Percentiles rank a stretch among this genome's conserved stretches.
phyloP scores from a whole-genome alignment of 2,888 invertebrate species.

The Eupelmus urozonus region DNA sequence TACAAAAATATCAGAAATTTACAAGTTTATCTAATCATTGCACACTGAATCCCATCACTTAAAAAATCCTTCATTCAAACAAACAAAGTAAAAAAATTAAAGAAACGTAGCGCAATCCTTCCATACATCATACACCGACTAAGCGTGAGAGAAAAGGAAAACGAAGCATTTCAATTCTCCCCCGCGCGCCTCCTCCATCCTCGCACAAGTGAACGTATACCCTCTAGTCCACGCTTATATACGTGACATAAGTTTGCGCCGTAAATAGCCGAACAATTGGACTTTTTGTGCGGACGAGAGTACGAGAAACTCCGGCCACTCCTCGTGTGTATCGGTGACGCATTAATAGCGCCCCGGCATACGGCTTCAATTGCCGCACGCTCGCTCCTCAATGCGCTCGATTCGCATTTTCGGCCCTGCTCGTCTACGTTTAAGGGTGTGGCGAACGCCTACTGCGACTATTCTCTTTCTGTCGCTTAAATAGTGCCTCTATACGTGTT shows the following conservation, averaged over 20 bases:
- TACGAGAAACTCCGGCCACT: conserved; percentile 25
- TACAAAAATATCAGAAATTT: too few species aligned
- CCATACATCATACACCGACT: neutral
- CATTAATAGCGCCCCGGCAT: conserved; percentile 2
- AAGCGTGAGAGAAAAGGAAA: conserved; percentile 39
- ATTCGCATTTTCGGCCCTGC: too few species aligned
- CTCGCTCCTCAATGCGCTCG: too few species aligned
- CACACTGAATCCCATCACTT: too few species aligned
- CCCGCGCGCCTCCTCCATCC: conserved; percentile 3
- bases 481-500: too few species aligned
- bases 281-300: conserved; percentile 4
- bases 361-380: neutral
- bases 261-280: conserved; percentile 40
- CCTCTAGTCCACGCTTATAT: too few species aligned
- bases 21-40: too few species aligned
- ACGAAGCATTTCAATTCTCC: neutral
- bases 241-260: neutral
- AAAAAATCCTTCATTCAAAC: too few species aligned
- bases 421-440: neutral
- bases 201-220: neutral
- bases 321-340: conserved; percentile 14
- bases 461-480: neutral
- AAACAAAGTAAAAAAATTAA: too few species aligned
- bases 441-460: conserved; percentile 23
- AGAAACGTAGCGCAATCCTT: too few species aligned